Evolutionary conservation across 2,797 vertebrate genomes (phyloP), one percentile per base, ranked within the genome.

Genomic region (Pampus argenteus): DNA sequence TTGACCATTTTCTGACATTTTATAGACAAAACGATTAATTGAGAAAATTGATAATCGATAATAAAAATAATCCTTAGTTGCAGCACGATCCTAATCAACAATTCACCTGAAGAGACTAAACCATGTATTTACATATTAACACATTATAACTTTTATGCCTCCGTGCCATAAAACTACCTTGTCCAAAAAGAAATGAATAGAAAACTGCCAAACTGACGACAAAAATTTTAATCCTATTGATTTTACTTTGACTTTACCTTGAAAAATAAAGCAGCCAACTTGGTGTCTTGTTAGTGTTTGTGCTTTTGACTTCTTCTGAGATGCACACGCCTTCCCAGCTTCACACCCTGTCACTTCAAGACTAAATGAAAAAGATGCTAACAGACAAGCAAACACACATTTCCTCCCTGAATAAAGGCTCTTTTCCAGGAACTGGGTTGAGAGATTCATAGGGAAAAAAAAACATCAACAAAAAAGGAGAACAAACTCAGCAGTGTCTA

Each of bases 331-430:
- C 89, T 88, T 88, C 79, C 80, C 87, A 54, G 81, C 88, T 90
- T 88, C 89, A 89, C 89, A 89, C 86, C 86, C 83, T 89, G 89
- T 92, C 92, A 90, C 90, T 90, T 92, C 82, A 86, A 86, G 76
- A 85, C 81, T 72, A 87, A 89, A 86, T 88, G 82, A 90, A 90
- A 90, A 90, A 86, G 89, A 92, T 85, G 79, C 87, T 81, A 86
- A 83, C 87, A 90, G 88, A 91, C 89, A 89, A 89, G 82, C 86
- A 91, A 92, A 84, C 87, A 90, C 71, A 78, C 56, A 84, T 85
- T 89, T 88, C 83, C 85, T 76, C 66, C 55, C 62, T 71, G 79
- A 89, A 88, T 87, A 82, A 91, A 85, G 82, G 59, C 58, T 65
- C 58, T 85, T 88, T 84, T 88, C 83, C 72, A 90, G 81, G 87